Evolutionary conservation across 2,888 invertebrate genomes (phyloP).

Genomic region (Eristalinus aeneus): DNA sequence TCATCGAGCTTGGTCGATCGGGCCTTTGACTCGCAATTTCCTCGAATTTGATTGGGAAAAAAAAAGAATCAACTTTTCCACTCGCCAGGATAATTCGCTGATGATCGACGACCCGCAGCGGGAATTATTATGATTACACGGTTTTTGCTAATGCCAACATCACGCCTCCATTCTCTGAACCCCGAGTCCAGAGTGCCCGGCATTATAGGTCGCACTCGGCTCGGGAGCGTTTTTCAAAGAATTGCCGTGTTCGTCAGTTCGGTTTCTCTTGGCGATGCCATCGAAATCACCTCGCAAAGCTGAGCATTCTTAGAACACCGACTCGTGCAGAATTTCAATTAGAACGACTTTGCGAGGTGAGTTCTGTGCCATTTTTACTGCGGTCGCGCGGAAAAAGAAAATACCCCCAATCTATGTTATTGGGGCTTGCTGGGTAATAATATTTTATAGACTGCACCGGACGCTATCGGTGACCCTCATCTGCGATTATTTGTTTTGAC

Average conservation of each 20-base stretch:
- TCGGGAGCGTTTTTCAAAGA: constrained; percentile 6
- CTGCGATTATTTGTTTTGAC: constrained; percentile 38
- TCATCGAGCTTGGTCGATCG: constrained; percentile 12
- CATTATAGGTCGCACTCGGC: background rate
- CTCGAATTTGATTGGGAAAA: constrained; percentile 44
- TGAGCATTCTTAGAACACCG: constrained; percentile 63
- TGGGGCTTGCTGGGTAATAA: constrained; percentile 39
- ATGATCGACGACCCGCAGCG: constrained; percentile 26
- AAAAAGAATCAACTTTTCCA: constrained; percentile 52
- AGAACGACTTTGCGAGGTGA: constrained; percentile 70
- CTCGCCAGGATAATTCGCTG: constrained; percentile 8
- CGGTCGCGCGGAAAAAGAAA: constrained; percentile 20
- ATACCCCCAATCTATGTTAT: constrained; percentile 47
- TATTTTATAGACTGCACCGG: constrained; percentile 31
- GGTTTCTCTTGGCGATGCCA: constrained; percentile 55
- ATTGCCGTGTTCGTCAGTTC: background rate
- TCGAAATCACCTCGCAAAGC: constrained; percentile 37
- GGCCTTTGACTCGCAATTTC: constrained; percentile 17
- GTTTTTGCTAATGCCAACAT: constrained; percentile 55
- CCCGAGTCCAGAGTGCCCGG: background rate
- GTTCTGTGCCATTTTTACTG: constrained; percentile 55
- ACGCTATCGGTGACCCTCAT: constrained; percentile 61
- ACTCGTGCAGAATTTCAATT: constrained; percentile 74
- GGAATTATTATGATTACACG: constrained; percentile 65
- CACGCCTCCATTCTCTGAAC: constrained; percentile 32